Evolutionary conservation across 2,888 invertebrate genomes (phyloP).

Genomic region (Beris morrisii): DNA sequence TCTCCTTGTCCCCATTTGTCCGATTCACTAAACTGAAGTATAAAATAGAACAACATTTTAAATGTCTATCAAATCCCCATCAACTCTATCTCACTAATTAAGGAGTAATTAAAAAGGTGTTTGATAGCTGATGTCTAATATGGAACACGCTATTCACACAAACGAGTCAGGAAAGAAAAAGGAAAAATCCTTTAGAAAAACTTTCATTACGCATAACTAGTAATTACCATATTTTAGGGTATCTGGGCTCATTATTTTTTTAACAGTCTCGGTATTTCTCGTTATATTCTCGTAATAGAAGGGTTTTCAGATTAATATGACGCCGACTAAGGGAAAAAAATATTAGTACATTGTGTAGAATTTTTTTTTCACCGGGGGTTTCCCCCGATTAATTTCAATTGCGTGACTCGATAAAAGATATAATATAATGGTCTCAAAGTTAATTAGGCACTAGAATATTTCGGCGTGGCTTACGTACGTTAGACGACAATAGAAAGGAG

Average conservation of each 20-base stretch:
- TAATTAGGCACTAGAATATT: constrained; percentile 27
- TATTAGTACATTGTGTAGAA: constrained; percentile 18
- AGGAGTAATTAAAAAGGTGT: too few relatives aligned
- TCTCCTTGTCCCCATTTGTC: too few relatives aligned
- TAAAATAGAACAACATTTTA: too few relatives aligned
- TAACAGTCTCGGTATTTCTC: constrained; percentile 22
- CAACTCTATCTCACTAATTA: too few relatives aligned
- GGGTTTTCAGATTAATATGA: constrained; percentile 28
- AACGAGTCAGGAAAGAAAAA: too few relatives aligned
- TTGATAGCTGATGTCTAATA: too few relatives aligned
- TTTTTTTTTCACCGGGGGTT: constrained; percentile 11
- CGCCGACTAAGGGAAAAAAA: background rate
- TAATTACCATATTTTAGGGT: constrained; percentile 32
- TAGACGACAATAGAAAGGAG: constrained; percentile 19
- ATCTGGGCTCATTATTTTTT: constrained; percentile 26
- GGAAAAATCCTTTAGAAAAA: too few relatives aligned
- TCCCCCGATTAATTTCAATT: constrained; percentile 24
- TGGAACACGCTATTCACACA: too few relatives aligned
- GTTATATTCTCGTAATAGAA: constrained; percentile 25
- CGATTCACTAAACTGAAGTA: too few relatives aligned
- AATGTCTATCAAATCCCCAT: too few relatives aligned
- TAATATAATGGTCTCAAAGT: constrained; percentile 25
- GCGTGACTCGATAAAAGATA: constrained; percentile 30
- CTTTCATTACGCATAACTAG: constrained; percentile 7
- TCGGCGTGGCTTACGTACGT: constrained; percentile 11